These are phyloP conservation scores for Porites cylindrica DNA, from an alignment of 92 coral and sea anemone genomes.

Conservation along the genomic window DNA sequence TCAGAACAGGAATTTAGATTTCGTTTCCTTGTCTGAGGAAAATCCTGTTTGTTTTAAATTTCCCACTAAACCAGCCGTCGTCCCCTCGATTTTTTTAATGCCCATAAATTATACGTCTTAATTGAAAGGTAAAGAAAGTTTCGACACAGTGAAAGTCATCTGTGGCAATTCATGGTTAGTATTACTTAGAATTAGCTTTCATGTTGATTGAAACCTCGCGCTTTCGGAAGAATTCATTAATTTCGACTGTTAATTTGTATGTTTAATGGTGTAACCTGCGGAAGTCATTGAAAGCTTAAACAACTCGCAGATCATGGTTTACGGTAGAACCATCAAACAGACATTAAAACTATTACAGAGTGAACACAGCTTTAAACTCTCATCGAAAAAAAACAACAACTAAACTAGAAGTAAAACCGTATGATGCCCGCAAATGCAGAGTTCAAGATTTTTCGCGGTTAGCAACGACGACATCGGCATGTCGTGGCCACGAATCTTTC, in stretches of 20 bases:
- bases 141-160: neutral
- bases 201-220: neutral
- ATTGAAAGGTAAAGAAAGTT: too few relatives aligned
- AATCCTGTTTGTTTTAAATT: too few relatives aligned
- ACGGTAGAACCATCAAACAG: neutral
- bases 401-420: neutral
- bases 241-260: too few relatives aligned
- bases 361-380: neutral
- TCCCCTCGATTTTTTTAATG: too few relatives aligned
- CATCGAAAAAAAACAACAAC: neutral
- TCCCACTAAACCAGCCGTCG: too few relatives aligned
- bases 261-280: slow-evolving; percentile 13
- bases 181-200: neutral
- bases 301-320: neutral
- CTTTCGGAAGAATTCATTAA: slow-evolving; percentile 18
- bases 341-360: neutral
- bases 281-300: slow-evolving; percentile 1
- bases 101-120: too few relatives aligned
- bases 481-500: neutral
- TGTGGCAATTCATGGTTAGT: neutral
- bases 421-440: neutral
- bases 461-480: neutral
- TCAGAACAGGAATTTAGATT: neutral
- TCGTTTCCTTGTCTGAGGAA: too few relatives aligned
- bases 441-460: neutral